Percentiles rank a stretch among this genome's conserved stretches.
Evolutionary conservation across 2,113 vertebrate genomes (phyloP).

Genomic region (Hippotragus niger): DNA sequence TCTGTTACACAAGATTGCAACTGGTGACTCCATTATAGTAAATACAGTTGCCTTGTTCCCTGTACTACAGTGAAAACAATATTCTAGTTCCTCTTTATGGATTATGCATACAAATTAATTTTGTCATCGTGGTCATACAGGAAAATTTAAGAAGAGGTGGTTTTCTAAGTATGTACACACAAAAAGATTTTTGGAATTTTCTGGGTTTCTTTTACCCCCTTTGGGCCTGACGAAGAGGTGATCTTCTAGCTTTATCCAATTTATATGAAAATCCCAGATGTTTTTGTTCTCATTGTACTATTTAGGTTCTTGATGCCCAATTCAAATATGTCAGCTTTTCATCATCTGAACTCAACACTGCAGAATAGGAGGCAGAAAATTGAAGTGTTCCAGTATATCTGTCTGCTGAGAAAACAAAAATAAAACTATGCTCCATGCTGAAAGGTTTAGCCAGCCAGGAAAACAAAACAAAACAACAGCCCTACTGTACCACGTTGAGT

Average conservation of each 20-base stretch:
- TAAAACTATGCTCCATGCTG: constrained; percentile 56
- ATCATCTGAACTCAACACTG: constrained; percentile 70
- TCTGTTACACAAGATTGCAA: constrained; percentile 78
- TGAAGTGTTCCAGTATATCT: constrained; percentile 72
- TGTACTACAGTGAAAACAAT: constrained; percentile 44
- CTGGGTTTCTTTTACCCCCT: neutral
- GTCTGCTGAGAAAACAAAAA: constrained; percentile 77
- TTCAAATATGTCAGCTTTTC: constrained; percentile 72
- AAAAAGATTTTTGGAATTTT: constrained; percentile 61
- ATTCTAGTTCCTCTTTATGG: constrained; percentile 57
- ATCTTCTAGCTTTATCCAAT: constrained; percentile 51
- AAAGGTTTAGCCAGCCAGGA: constrained; percentile 43
- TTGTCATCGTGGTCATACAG: constrained; percentile 8
- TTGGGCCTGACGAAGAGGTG: neutral
- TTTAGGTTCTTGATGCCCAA: constrained; percentile 66
- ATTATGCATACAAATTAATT: constrained; percentile 64
- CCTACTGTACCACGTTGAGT: neutral
- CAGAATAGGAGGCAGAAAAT: constrained; percentile 73
- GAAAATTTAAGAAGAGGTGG: constrained; percentile 61
- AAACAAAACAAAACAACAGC: neutral
- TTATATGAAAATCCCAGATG: constrained; percentile 69
- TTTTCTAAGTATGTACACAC: constrained; percentile 48
- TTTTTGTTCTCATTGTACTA: constrained; percentile 58
- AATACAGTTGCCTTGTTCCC: constrained; percentile 78
- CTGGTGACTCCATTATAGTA: constrained; percentile 76